Conservation (phyloP, 2,113 vertebrate species). For the Furnarius figulus region DNA sequence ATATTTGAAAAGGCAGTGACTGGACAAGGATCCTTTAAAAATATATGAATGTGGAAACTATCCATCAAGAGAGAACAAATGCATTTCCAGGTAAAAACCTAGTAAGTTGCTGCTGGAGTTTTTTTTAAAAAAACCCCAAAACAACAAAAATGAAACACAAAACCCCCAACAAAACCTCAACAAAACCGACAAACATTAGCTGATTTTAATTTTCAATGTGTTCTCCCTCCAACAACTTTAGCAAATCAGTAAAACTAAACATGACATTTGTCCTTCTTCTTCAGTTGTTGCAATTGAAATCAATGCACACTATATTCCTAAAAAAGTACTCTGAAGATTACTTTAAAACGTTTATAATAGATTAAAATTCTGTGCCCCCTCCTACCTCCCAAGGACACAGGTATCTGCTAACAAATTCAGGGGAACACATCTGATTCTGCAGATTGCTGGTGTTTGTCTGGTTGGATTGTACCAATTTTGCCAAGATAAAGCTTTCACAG, state of each 20-base stretch:
- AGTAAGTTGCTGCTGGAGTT: neutral
- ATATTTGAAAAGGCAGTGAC: conserved; percentile 34
- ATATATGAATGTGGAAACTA: neutral
- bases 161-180: neutral
- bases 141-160: neutral
- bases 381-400: neutral
- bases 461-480: neutral
- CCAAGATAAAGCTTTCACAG: conserved; percentile 13
- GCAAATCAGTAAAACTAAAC: neutral
- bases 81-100: conserved; percentile 9
- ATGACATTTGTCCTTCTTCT: neutral
- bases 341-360: neutral
- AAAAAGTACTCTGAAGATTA: neutral
- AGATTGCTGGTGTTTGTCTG: neutral
- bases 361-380: neutral
- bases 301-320: neutral
- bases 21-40: neutral
- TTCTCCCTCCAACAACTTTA: neutral
- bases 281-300: neutral
- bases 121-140: no score
- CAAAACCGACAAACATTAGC: neutral
- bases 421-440: neutral
- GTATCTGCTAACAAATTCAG: neutral
- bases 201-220: neutral
- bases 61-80: neutral